These are phyloP conservation scores for Myathropa florea DNA, from an alignment of 2,888 invertebrate species.

Conservation along the genomic window DNA sequence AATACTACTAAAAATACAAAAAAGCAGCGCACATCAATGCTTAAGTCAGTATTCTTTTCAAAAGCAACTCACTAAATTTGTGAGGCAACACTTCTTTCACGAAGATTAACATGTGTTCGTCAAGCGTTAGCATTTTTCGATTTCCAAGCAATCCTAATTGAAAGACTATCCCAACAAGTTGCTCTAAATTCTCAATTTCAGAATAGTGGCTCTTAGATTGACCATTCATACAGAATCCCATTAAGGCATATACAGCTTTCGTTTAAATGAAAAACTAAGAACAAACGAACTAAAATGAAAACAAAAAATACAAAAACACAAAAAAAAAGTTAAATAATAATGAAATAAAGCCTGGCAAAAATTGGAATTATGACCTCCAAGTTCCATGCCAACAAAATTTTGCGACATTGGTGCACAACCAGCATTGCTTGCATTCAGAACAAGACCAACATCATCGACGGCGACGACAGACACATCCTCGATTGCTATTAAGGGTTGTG, in stretches of 20 bases:
- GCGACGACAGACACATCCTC: slow-evolving; percentile 67
- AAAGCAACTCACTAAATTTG: no score
- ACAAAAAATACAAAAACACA: background rate
- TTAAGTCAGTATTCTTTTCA: no score
- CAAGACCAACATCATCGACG: slow-evolving; percentile 69
- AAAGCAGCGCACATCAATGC: no score
- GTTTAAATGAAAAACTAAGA: slow-evolving; percentile 12
- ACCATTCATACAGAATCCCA: background rate
- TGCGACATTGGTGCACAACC: slow-evolving; percentile 67
- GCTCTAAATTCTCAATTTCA: background rate
- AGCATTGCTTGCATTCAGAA: slow-evolving; percentile 68
- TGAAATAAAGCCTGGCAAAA: slow-evolving; percentile 57
- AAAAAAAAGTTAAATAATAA: slow-evolving; percentile 29
- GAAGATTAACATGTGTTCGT: no score
- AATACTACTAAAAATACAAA: no score
- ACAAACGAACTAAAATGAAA: slow-evolving; percentile 33
- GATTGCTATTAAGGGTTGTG: slow-evolving; percentile 61
- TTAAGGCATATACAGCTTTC: background rate
- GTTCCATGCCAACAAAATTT: slow-evolving; percentile 67
- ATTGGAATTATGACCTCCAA: slow-evolving; percentile 68
- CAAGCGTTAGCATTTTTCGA: no score
- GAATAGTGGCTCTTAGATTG: background rate
- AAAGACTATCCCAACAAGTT: background rate
- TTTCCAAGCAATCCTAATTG: no score
- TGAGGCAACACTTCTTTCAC: no score